Evolutionary conservation across 1,140 invertebrate species (phyloP).

Genomic region (Chrysoperla carnea): DNA sequence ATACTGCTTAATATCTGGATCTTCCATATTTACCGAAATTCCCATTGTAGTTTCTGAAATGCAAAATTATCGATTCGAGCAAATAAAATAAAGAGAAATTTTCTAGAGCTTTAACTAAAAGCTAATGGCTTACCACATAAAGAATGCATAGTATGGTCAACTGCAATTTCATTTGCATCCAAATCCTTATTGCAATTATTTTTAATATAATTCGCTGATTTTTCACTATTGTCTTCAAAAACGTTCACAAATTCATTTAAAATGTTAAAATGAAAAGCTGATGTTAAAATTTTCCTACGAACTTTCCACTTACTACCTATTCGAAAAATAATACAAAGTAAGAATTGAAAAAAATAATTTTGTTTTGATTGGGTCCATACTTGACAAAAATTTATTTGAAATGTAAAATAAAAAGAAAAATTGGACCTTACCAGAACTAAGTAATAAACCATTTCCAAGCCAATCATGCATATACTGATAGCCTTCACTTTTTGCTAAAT

Average conservation of each 20-base stretch:
- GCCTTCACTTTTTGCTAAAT: too few relatives aligned
- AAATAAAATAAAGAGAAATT: too few relatives aligned
- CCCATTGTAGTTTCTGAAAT: constrained; percentile 69
- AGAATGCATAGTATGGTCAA: constrained; percentile 54
- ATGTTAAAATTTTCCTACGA: constrained; percentile 64
- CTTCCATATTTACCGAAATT: constrained; percentile 37
- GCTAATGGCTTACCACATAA: constrained; percentile 46
- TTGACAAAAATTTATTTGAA: too few relatives aligned
- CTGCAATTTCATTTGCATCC: constrained; percentile 45
- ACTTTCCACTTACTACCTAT: constrained; percentile 43
- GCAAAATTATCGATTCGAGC: too few relatives aligned
- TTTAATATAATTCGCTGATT: constrained; percentile 16
- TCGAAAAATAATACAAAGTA: too few relatives aligned
- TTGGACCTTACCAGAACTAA: too few relatives aligned
- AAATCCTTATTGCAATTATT: constrained; percentile 19
- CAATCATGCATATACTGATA: too few relatives aligned
- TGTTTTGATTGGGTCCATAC: too few relatives aligned
- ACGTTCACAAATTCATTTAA: constrained; percentile 52
- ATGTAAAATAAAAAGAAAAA: too few relatives aligned
- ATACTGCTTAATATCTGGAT: constrained; percentile 16
- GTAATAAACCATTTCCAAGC: too few relatives aligned
- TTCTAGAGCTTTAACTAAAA: too few relatives aligned
- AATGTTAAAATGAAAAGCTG: constrained; percentile 80
- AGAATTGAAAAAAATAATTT: too few relatives aligned
- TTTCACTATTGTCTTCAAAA: constrained; percentile 26